Evolutionary conservation across 2,888 invertebrate species (phyloP), one percentile per base, ranked within the genome.

Genomic region (Eueremaeus valkanovi): DNA sequence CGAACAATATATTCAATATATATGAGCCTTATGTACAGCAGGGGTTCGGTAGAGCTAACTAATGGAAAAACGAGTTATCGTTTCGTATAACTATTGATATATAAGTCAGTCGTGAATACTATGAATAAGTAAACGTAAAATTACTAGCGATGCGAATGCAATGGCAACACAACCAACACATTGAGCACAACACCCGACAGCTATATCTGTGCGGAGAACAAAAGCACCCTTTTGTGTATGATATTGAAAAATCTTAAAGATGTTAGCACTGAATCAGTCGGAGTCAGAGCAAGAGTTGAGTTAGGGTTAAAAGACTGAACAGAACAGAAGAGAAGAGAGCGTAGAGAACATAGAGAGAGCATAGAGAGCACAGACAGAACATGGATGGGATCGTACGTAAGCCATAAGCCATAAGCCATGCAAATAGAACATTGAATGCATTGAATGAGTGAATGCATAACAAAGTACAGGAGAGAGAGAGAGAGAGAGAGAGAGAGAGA

Each of bases 201-300:
- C 55, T 21, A 55, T 55, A 24, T 55, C 21, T 55, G 29, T 42
- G 55, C 8, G 29, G 8, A 6, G 11, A 45, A 45, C 45, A 45
- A 55, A 55, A 55, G 55, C 55, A 55, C 55, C 45, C 55, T 24
- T 55, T 55, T 55, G 3, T 55, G 21, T 24, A 24, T 2, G 13
- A 55, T 55, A 55, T 55, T 55, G 55, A 55, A 55, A 45, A 13
- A 16, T 55, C 55, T 55, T 55, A 55, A 55, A 55, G 55, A 51
- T 21, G 55, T 55, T 55, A 24, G 51, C 36, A 51, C 3, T 51
- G 18, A 51, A 21, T 21, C 8, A 18, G 51, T 51, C 21, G 21
- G 24, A 24, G 55, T 16, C 21, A 24, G 51, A 18, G 51, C 16
- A 21, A 55, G 24, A 24, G 55, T 16, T 55, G 55, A 27, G 29